Evolutionary conservation across 2,113 vertebrate species (phyloP).

Genomic region (Rana temporaria): DNA sequence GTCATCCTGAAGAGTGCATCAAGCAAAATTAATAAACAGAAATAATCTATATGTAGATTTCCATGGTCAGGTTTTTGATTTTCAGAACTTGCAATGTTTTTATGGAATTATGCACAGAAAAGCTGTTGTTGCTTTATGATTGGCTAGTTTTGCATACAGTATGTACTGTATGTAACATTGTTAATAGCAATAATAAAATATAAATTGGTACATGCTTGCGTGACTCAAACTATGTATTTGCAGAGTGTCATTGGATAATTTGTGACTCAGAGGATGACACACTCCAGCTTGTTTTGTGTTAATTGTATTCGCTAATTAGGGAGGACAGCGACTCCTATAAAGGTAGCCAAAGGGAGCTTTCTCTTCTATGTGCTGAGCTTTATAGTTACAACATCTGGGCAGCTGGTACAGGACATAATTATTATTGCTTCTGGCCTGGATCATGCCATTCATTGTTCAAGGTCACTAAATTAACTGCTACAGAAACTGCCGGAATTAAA

Average conservation of each 20-base stretch:
- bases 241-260: background rate
- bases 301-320: slow-evolving; percentile 47
- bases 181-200: background rate
- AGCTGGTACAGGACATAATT: slow-evolving; percentile 23
- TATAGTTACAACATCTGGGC: background rate
- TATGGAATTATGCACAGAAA: no score
- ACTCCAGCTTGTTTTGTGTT: slow-evolving; percentile 12
- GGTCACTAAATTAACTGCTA: background rate
- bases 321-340: slow-evolving; percentile 4
- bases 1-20: no score
- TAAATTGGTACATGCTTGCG: slow-evolving; percentile 8
- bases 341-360: slow-evolving; percentile 41
- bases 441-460: slow-evolving; percentile 39
- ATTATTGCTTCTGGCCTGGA: slow-evolving; percentile 3
- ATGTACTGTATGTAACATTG: background rate
- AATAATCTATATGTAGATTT: no score
- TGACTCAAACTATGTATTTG: slow-evolving; percentile 23
- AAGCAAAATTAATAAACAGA: no score
- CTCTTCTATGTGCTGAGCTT: slow-evolving; percentile 7
- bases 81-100: no score
- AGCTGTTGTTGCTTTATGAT: no score
- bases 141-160: background rate
- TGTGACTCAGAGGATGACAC: slow-evolving; percentile 40
- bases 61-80: no score
- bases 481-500: background rate